Evolutionary conservation across 2,888 invertebrate genomes (phyloP), one percentile per base, ranked within the genome.

Genomic region (Megastigmus dorsalis): DNA sequence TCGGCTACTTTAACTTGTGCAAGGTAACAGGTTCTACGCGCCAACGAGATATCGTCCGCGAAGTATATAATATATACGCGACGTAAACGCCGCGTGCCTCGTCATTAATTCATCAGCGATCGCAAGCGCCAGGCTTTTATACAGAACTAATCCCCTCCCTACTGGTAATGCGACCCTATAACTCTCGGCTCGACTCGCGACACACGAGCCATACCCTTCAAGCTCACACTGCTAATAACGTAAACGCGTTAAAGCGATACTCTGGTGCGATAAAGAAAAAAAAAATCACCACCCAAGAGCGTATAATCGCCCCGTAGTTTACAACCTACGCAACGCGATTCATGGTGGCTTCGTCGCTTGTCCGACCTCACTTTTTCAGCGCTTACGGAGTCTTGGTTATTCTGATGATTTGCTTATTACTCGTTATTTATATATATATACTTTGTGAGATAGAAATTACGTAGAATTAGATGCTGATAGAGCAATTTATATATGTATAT

Each of bases 231-330:
- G 28, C 33, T 55, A 55, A 55, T 55, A 55, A 55, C 18, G 36
- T 33, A 55, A 55, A 55, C 55, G 55, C 36, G 55, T 55, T 55
- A 55, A 55, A 55, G 20, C 33, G 18, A 36, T 36, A 55, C 33
- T n/a, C n/a, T n/a, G n/a, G n/a, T 33, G 13, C 55, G 33, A 55
- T 55, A 48, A 48, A 48, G 9, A 48, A 33, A 33, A 20, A 55
- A 55, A 28, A 28, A n/a, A 52, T 33, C 18, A 36, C 55, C 28
- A 18, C 55, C 10, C n/a, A n/a, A 26, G 36, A 9, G 2, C 7
- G 9, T 18, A 33, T 55, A 33, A 55, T 33, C 18, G 55, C 20
- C 20, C 15, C 23, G 18, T 50, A 15, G 55, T 55, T 55, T 55
- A 55, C 55, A 36, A 18, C 20, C 55, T 55, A 18, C 55, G 55